These are phyloP conservation scores for Promerops cafer DNA, from an alignment of 2,113 vertebrate species.

Conservation along the genomic window DNA sequence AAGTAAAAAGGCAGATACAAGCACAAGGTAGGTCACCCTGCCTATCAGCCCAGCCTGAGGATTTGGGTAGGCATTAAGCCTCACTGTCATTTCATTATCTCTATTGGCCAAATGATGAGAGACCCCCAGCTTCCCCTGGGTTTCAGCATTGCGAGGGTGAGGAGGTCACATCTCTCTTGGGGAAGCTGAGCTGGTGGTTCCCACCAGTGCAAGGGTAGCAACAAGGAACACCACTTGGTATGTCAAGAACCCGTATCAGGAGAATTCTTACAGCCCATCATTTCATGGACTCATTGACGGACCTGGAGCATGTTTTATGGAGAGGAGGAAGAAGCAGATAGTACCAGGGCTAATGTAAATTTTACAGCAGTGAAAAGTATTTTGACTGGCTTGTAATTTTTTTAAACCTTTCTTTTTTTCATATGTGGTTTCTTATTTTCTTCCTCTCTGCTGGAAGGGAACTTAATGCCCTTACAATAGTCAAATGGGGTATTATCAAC, in stretches of 20 bases:
- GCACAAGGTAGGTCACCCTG: neutral
- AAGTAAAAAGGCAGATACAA: neutral
- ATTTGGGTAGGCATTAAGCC: neutral
- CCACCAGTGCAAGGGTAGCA: neutral
- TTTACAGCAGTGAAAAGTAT: neutral
- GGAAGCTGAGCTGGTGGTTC: neutral
- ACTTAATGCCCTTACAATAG: neutral
- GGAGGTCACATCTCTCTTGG: neutral
- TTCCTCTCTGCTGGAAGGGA: neutral
- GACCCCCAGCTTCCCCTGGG: neutral
- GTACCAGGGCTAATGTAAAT: neutral
- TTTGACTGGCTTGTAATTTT: neutral
- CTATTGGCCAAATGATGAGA: neutral
- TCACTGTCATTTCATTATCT: neutral
- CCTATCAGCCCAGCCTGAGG: neutral
- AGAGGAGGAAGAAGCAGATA: neutral
- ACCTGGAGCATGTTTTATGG: neutral
- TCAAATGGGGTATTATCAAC: neutral
- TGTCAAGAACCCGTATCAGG: neutral
- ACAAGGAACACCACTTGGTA: neutral
- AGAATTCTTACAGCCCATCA: neutral
- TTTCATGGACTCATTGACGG: neutral
- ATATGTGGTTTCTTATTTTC: neutral
- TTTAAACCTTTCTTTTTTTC: neutral
- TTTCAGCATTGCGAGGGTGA: neutral